Evolutionary conservation across 35 echinoderm and acorn worm species (phyloP), one percentile per base, ranked within the genome.

Genomic region (Stichopus chloronotus): DNA sequence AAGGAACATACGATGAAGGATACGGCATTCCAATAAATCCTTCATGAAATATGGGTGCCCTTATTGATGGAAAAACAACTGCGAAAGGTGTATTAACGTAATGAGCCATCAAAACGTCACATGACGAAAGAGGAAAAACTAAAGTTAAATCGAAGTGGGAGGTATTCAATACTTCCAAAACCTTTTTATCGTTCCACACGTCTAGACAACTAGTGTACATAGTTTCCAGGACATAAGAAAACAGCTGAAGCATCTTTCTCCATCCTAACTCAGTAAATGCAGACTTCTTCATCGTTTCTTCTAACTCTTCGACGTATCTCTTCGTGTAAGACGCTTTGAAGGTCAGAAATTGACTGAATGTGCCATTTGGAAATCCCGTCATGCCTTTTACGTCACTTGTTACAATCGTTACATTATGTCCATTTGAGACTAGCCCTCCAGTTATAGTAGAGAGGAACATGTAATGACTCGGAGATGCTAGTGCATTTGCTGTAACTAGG

Each of bases 1-100:
- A 76, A 22, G 90, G 90, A 5, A 91, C 90, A 79, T 91, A 91
- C 12, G 90, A 76, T 7, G 76, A 78, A 8, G 90, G 90, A 19
- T 53, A 55, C 14, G 90, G 90, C 76, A 91, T 91, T 9, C 69
- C 90, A 9, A 91, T 4, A n/a, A 57, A 78, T 7, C 76, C 76
- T 21, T 76, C 90, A 59, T 91, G 69, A 11, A 91, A 20, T 10
- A 17, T 16, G 2, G 52, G 43, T 23, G 57, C 5, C 23, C 69
- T 14, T 21, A 11, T 23, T 8, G 54, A 55, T 14, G 90, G 68
- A 5, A 79, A 6, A 14, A 79, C 65, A 7, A 78, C 25, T 9
- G 79, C 90, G 72, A 91, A 91, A 78, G 90, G 90, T 7, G 55
- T 16, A 19, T 78, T 3, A 54, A 91, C 16, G 53, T 79, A 17